Base-by-base conservation (phyloP, 2,113 vertebrate genomes). In the Steatornis caripensis region DNA sequence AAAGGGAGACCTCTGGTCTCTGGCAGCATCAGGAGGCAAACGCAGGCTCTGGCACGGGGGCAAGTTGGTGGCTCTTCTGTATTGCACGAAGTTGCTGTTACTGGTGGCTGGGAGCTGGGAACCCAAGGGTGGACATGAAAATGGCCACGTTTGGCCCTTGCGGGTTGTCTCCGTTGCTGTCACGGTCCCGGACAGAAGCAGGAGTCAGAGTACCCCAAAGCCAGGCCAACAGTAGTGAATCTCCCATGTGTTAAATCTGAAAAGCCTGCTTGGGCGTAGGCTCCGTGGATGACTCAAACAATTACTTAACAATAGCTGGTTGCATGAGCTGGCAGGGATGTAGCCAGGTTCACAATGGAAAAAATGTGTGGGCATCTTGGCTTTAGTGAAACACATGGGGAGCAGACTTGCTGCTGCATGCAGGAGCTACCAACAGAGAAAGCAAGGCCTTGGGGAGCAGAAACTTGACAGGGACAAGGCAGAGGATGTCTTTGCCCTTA, bases 401-500 rank as follows among this genome's bases (percentile, higher is more conserved):
- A 97, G 37, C 80, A 87, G 93, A 64, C 95, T 92, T 92, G 94
- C 90, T 89, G 93, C 87, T 97, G 84, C 95, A 93, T 80, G 94
- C 78, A 95, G 84, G 84, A 92, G 32, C 96, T 91, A 85, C 89
- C 95, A 80, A 57, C 66, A 76, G 84, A 92, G 97, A 97, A 97
- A 97, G 95, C 94, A 95, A 84, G 96, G 95, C 95, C 93, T 96
- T 95, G 91, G 95, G 96, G 87, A 95, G 97, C 85, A 97, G 95
- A 96, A 95, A 96, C 94, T 87, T 95, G 84, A 96, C 87, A 94
- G 49, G 96, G 92, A 95, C 96, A 95, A 93, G 27, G 84, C 77
- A 92, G 61, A 84, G 88, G 86, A 90, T 92, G 91, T 71, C 86
- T 95, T 87, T 94, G 96, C 95, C 95, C 41, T 92, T 95, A 97